These are phyloP conservation scores for Bergia puertoricense DNA, from an alignment of 92 coral and sea anemone genomes.

Conservation along the genomic window DNA sequence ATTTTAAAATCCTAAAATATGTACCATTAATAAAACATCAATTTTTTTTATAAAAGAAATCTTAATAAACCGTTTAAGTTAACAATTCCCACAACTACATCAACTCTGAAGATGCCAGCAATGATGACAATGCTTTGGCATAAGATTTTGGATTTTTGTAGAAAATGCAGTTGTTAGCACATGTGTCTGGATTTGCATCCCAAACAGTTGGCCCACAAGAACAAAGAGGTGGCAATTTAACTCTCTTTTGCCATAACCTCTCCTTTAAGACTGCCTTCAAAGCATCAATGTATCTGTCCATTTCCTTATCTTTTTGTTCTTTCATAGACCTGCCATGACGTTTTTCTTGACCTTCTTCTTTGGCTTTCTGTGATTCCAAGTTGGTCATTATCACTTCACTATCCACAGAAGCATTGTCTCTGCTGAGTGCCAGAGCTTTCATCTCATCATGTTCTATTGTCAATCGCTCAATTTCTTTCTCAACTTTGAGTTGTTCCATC, in stretches of 20 bases:
- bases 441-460: slow-evolving; percentile 69
- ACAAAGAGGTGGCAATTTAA: slow-evolving; percentile 78
- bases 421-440: slow-evolving; percentile 3
- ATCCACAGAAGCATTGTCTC: background rate
- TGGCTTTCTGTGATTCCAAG: slow-evolving; percentile 39
- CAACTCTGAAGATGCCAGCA: slow-evolving; percentile 66
- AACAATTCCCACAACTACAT: slow-evolving; percentile 2
- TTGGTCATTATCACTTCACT: slow-evolving; percentile 27
- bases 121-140: slow-evolving; percentile 91
- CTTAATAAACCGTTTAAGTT: background rate
- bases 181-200: slow-evolving; percentile 92
- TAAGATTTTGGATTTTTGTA: slow-evolving; percentile 91
- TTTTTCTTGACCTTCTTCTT: slow-evolving; percentile 43
- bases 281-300: slow-evolving; percentile 87
- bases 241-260: slow-evolving; percentile 63
- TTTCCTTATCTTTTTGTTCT: slow-evolving; percentile 70
- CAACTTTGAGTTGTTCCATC: slow-evolving; percentile 89
- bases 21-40: no score
- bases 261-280: slow-evolving; percentile 81
- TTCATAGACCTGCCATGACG: slow-evolving; percentile 49
- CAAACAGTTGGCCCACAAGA: slow-evolving; percentile 96
- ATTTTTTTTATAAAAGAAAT: no score
- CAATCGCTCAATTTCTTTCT: slow-evolving; percentile 86
- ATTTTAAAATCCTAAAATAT: background rate
- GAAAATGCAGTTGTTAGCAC: slow-evolving; percentile 97